A percentile compares a stretch with the other conserved stretches of the same genome.
These are phyloP conservation scores for Galagoides demidoff DNA, from an alignment of 2,797 vertebrate species.

Conservation along the genomic window DNA sequence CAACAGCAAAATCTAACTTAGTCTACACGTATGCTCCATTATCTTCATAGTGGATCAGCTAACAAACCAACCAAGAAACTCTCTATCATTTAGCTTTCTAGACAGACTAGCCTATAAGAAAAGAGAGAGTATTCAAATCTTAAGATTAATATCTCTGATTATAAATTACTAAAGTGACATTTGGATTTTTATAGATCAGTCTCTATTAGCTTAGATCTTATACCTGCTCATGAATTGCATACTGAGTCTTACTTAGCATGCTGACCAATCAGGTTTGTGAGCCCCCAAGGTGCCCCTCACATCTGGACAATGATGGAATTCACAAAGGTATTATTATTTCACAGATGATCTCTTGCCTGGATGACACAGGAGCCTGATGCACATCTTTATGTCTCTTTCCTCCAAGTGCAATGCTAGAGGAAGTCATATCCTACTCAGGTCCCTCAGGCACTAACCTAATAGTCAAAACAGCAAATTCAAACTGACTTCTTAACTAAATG, in stretches of 20 bases:
- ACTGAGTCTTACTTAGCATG: not conserved
- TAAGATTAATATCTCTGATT: not conserved
- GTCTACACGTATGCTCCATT: not conserved
- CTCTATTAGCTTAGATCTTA: not conserved
- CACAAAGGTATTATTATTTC: not conserved
- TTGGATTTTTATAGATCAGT: not conserved
- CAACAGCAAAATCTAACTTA: not conserved
- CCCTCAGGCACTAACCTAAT: not conserved
- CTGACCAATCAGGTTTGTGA: not conserved
- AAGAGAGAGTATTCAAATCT: not conserved
- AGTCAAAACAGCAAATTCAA: not conserved
- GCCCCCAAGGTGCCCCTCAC: not conserved
- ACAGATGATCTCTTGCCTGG: not conserved
- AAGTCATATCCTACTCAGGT: not conserved
- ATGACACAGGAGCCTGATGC: not conserved
- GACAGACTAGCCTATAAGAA: not conserved
- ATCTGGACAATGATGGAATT: not conserved
- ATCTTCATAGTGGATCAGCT: not conserved
- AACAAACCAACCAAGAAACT: constrained; percentile 4
- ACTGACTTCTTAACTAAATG: not conserved
- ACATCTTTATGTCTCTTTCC: not conserved
- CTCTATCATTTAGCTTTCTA: not conserved
- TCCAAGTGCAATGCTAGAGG: not conserved
- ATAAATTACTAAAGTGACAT: not conserved
- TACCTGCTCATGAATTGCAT: not conserved